Evolutionary conservation across 2,888 invertebrate genomes (phyloP), one percentile per base, ranked within the genome.

Genomic region (Camptogramma bilineatum): DNA sequence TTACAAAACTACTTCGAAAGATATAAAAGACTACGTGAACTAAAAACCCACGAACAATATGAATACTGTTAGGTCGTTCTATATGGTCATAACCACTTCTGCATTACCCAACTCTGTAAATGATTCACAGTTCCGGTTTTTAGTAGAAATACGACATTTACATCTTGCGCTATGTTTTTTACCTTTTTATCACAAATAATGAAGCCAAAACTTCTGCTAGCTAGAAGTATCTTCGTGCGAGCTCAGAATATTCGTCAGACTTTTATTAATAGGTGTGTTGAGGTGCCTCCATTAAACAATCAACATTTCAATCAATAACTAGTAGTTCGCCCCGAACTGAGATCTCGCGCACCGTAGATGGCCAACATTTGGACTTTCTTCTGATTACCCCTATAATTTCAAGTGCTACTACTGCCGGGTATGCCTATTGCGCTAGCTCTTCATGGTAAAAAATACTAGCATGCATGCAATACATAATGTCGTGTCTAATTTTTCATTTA

Each of bases 31-130:
- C 13, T 39, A 1, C 13, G 10, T 2, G 8, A 16, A 44, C 44
- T 16, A 44, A 44, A 44, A 44, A 44, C 44, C 44, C 44, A 44
- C 44, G 44, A 44, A 17, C 44, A 44, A 44, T 44, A 44, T 17
- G 17, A 44, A 44, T 44, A 44, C 44, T 17, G 44, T 44, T 44
- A 44, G 16, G 4, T 17, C 5, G 44, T 44, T 17, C 16, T 44
- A 44, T 17, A 44, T 44, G 44, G 44, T 16, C 44, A 44, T 44
- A 44, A 44, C 44, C 17, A 44, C 44, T 44, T 17, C 8, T 17
- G 8, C 13, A 17, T 44, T 17, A 8, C 13, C 44, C 1, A 44
- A 44, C 16, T 44, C 17, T 44, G 44, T 44, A 17, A 7, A 44
- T 44, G 44, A 44, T 5, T 44, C 44, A 44, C 44, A 10, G 8